Evolutionary conservation across 1,140 invertebrate genomes (phyloP).

Genomic region (Macrotrachela quadricornifera): DNA sequence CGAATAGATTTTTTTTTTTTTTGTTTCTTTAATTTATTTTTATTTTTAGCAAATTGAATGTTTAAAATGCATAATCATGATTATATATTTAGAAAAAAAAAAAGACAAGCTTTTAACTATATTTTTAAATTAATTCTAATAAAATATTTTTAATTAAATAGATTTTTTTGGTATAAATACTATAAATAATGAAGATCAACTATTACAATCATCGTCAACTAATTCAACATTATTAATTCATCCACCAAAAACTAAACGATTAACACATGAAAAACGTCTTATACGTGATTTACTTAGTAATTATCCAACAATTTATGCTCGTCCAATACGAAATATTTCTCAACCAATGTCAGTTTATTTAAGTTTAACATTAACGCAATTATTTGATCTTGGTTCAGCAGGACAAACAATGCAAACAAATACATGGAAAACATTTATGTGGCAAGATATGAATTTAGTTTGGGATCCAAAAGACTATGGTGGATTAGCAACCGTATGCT

Average conservation of each 20-base stretch:
- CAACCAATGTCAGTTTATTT: neutral
- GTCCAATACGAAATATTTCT: constrained; percentile 3
- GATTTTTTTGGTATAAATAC: too few species aligned
- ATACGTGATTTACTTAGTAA: constrained; percentile 1
- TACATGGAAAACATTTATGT: constrained; percentile 29
- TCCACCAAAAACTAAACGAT: neutral
- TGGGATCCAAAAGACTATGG: constrained; percentile 88
- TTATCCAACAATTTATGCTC: constrained; percentile 7
- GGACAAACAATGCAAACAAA: constrained; percentile 4
- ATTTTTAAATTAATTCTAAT: too few species aligned
- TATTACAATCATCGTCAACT: too few species aligned
- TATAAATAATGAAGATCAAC: too few species aligned
- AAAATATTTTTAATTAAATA: too few species aligned
- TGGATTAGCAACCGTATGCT: constrained; percentile 44
- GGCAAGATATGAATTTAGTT: constrained; percentile 77
- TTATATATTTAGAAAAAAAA: too few species aligned
- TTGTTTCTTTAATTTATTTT: too few species aligned
- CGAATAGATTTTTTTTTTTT: too few species aligned
- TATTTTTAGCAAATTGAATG: too few species aligned
- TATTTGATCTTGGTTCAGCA: neutral
- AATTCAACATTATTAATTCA: too few species aligned
- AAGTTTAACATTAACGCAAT: neutral
- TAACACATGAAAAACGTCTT: constrained; percentile 6
- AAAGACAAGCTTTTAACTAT: too few species aligned
- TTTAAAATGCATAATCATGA: too few species aligned